phyloP scores from a whole-genome alignment of 1,140 invertebrate species.

The Drosophila micromelanica region DNA sequence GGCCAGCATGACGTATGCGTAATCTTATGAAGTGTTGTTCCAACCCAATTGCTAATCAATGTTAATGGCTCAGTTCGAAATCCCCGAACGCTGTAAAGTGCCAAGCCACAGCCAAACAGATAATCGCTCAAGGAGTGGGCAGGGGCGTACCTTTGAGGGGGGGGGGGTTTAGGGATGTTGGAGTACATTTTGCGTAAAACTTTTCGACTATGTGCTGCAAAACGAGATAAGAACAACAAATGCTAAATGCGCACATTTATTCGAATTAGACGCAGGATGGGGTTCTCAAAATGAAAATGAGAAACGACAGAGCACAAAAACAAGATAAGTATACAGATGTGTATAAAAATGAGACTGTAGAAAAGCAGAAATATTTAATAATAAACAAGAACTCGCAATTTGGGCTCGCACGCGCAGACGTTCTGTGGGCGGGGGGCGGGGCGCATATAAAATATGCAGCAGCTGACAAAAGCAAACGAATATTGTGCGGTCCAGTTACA shows the following conservation, averaged over 20 bases:
- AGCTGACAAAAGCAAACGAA: slow-evolving; percentile 55
- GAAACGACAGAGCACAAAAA: slow-evolving; percentile 5
- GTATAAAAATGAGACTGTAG: background rate
- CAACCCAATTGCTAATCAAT: slow-evolving; percentile 71
- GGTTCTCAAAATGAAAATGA: slow-evolving; percentile 15
- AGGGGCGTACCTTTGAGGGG: background rate
- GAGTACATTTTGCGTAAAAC: slow-evolving; percentile 14
- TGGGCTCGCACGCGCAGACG: slow-evolving; percentile 26
- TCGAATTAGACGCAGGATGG: slow-evolving; percentile 25
- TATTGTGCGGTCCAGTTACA: slow-evolving; percentile 43
- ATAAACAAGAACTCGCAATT: slow-evolving; percentile 38
- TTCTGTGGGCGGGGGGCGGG: background rate
- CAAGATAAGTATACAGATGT: background rate
- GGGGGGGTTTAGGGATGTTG: background rate
- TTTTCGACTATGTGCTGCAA: slow-evolving; percentile 11
- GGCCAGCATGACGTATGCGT: slow-evolving; percentile 67
- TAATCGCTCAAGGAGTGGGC: background rate
- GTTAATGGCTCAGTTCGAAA: slow-evolving; percentile 51
- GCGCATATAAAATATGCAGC: slow-evolving; percentile 64
- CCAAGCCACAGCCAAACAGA: background rate
- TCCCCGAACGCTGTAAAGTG: slow-evolving; percentile 4
- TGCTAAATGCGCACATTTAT: slow-evolving; percentile 49
- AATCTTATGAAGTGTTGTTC: slow-evolving; percentile 56
- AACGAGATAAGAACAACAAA: slow-evolving; percentile 51
- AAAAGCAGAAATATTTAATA: slow-evolving; percentile 25